These are phyloP conservation scores for Meloidogyne floridensis DNA, from an alignment of 1,140 invertebrate genomes.

Conservation along the genomic window DNA sequence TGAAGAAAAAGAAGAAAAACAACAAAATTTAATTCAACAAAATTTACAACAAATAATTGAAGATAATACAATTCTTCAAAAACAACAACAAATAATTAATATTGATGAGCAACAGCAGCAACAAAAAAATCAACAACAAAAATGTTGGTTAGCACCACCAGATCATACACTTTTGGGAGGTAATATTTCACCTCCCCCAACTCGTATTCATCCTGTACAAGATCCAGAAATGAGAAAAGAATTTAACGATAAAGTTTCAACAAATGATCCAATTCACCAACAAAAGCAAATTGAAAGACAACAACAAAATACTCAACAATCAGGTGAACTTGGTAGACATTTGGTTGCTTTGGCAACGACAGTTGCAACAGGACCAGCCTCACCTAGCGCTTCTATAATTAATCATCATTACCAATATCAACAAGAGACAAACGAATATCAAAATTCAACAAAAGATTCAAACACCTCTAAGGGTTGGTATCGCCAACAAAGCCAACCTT, in stretches of 20 bases:
- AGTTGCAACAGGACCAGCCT: constrained; percentile 4
- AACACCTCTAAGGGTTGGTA: not conserved
- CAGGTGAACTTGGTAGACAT: not conserved
- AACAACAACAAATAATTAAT: not conserved
- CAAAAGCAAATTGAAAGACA: not conserved
- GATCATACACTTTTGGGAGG: constrained; percentile 16
- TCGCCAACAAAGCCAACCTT: constrained; percentile 28
- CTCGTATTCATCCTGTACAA: constrained; percentile 22
- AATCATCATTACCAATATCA: not conserved
- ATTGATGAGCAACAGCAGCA: not conserved
- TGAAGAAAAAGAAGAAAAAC: constrained; percentile 19
- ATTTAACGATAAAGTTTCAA: not conserved
- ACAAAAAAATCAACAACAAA: not conserved
- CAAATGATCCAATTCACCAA: not conserved
- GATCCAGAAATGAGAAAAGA: constrained; percentile 23
- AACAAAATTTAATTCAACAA: constrained; percentile 11
- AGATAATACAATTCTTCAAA: constrained; percentile 1
- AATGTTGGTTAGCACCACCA: constrained; percentile 17
- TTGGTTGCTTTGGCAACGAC: not conserved
- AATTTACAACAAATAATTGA: constrained; percentile 16
- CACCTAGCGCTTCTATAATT: not conserved
- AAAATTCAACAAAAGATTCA: not conserved
- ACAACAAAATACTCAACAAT: not conserved
- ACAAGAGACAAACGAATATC: not conserved
- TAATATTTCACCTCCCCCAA: constrained; percentile 22